These are phyloP conservation scores for Tinea semifulvella DNA, from an alignment of 2,888 invertebrate species.

Conservation along the genomic window DNA sequence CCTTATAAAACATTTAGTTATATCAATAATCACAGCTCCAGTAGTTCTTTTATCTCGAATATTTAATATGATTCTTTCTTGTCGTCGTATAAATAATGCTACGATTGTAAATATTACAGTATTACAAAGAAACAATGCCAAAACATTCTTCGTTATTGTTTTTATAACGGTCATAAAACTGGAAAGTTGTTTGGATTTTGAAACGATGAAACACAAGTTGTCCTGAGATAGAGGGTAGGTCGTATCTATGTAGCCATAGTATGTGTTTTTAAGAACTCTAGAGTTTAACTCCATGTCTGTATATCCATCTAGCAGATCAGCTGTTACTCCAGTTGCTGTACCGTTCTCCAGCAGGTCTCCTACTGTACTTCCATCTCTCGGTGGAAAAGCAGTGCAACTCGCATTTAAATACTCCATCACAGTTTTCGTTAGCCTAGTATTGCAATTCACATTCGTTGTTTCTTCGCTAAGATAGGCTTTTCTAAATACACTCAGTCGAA, in stretches of 20 bases:
- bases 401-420: conserved; percentile 45
- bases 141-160: conserved; percentile 38
- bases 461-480: conserved; percentile 38
- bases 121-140: conserved; percentile 35
- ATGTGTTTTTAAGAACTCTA: conserved; percentile 58
- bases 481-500: conserved; percentile 45
- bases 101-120: conserved; percentile 31
- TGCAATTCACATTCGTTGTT: conserved; percentile 36
- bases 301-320: conserved; percentile 54
- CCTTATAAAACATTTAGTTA: conserved; percentile 49
- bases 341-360: conserved; percentile 50
- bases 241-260: conserved; percentile 56
- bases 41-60: conserved; percentile 28
- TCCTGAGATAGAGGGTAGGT: conserved; percentile 62
- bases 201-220: conserved; percentile 63
- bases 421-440: conserved; percentile 36
- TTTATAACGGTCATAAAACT: conserved; percentile 50
- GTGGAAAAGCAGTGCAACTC: conserved; percentile 38
- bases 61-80: conserved; percentile 35
- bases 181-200: conserved; percentile 54
- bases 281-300: conserved; percentile 63
- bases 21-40: conserved; percentile 34
- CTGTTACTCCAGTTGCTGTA: conserved; percentile 53
- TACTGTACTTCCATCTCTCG: conserved; percentile 49
- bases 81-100: conserved; percentile 32